Conservation (phyloP, 2,797 vertebrate genomes). For the Sebastes kiyomatsui region DNA sequence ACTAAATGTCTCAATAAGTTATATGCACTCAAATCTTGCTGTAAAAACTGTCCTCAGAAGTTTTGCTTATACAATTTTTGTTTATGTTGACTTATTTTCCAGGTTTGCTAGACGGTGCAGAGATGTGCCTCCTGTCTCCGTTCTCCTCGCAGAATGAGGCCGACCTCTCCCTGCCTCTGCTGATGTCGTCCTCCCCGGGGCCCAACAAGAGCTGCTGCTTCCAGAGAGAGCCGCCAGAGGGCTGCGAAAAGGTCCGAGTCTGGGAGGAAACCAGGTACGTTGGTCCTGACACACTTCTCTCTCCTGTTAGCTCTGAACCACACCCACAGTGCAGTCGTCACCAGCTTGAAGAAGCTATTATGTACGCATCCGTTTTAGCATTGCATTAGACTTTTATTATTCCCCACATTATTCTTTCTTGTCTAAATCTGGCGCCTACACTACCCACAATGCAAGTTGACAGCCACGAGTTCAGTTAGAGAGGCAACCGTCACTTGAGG, state of each 20-base stretch:
- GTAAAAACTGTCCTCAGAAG: background rate
- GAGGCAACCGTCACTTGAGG: background rate
- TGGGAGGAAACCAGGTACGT: constrained; percentile 75
- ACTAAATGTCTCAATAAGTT: background rate
- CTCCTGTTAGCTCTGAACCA: background rate
- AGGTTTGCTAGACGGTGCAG: constrained; percentile 50
- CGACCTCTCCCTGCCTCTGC: constrained; percentile 75
- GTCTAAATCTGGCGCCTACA: background rate
- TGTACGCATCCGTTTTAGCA: accelerated
- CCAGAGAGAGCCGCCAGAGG: constrained; percentile 91
- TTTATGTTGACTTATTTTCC: background rate
- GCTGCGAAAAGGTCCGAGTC: constrained; percentile 88
- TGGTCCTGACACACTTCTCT: background rate
- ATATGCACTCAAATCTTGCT: background rate
- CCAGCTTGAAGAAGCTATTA: background rate
- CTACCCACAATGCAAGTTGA: background rate
- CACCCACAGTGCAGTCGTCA: too few relatives aligned
- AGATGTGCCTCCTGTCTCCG: constrained; percentile 76
- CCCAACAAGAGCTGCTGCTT: constrained; percentile 92
- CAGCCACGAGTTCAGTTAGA: too few relatives aligned
- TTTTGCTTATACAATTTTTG: background rate
- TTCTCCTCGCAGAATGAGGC: constrained; percentile 70
- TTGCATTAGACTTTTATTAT: background rate
- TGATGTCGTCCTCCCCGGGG: constrained; percentile 87
- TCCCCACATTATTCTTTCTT: background rate